A percentile compares a stretch with the other conserved stretches of the same genome.
These are phyloP conservation scores for Illadopsis cleaveri DNA, from an alignment of 2,113 vertebrate species.

Conservation along the genomic window DNA sequence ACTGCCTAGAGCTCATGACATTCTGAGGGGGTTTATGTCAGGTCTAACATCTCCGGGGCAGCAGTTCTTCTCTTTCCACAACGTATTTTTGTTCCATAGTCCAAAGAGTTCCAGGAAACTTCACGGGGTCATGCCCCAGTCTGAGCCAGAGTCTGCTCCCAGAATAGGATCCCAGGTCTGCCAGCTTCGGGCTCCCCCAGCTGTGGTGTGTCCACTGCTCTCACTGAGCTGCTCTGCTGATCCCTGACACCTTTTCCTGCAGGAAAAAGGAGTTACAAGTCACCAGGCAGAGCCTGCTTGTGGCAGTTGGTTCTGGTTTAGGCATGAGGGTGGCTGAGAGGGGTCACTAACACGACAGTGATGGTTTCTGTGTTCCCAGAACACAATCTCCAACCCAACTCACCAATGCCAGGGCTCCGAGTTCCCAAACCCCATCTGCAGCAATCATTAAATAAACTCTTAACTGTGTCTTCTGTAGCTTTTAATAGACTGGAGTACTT, in stretches of 20 bases:
- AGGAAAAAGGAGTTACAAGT: background rate
- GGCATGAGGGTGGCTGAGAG: background rate
- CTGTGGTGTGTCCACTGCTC: background rate
- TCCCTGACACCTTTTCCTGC: background rate
- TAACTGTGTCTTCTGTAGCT: constrained; percentile 53
- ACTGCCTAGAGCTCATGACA: background rate
- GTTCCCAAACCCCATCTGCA: constrained; percentile 42
- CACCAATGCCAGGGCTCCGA: background rate
- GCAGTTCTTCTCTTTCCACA: background rate
- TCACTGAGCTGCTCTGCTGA: background rate
- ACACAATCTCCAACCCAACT: background rate
- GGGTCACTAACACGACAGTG: background rate
- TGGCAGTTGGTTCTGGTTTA: background rate
- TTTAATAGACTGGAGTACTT: constrained; percentile 65
- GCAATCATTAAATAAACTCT: constrained; percentile 59
- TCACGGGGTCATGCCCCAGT: background rate
- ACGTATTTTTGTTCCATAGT: background rate
- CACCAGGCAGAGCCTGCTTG: background rate
- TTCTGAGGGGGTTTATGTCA: background rate
- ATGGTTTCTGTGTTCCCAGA: background rate
- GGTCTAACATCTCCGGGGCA: background rate
- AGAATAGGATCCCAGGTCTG: background rate
- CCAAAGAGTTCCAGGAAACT: constrained; percentile 30
- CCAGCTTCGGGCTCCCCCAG: background rate
- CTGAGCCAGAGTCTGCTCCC: background rate